Conservation (phyloP, 1,140 invertebrate species). For the Galleria mellonella region DNA sequence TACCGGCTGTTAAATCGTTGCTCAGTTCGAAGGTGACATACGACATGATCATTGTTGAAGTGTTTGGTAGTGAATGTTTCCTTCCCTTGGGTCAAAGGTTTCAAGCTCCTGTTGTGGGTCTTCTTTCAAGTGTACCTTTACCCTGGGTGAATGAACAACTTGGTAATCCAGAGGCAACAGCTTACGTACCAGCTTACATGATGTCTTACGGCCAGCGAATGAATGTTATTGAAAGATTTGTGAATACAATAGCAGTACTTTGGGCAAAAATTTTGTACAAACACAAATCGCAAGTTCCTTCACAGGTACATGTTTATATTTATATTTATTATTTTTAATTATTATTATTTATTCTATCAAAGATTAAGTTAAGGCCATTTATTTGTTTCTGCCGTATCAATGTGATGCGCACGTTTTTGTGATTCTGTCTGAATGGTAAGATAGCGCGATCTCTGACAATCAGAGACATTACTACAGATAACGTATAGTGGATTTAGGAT, state of each 20-base stretch:
- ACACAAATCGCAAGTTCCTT: constrained; percentile 55
- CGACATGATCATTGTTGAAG: constrained; percentile 80
- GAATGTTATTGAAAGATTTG: constrained; percentile 76
- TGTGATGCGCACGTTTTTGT: no score
- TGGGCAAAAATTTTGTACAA: constrained; percentile 49
- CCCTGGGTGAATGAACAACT: constrained; percentile 78
- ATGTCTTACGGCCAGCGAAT: constrained; percentile 72
- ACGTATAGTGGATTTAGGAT: no score
- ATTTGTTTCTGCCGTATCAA: no score
- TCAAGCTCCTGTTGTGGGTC: constrained; percentile 75
- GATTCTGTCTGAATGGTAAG: no score
- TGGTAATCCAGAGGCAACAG: constrained; percentile 77
- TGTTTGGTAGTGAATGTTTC: constrained; percentile 80
- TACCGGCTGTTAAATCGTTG: constrained; percentile 46
- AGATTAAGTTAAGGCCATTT: no score
- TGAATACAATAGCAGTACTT: constrained; percentile 70
- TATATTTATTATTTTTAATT: no score
- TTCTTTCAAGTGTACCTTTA: constrained; percentile 75
- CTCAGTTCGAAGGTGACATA: constrained; percentile 70
- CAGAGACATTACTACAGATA: no score
- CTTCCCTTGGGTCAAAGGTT: constrained; percentile 73
- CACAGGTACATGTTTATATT: constrained; percentile 41
- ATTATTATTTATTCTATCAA: no score
- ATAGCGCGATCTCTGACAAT: no score
- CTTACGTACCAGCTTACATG: constrained; percentile 77